These are phyloP conservation scores for Lasioglossum zephyrum DNA, from an alignment of 2,888 invertebrate species.

Conservation along the genomic window DNA sequence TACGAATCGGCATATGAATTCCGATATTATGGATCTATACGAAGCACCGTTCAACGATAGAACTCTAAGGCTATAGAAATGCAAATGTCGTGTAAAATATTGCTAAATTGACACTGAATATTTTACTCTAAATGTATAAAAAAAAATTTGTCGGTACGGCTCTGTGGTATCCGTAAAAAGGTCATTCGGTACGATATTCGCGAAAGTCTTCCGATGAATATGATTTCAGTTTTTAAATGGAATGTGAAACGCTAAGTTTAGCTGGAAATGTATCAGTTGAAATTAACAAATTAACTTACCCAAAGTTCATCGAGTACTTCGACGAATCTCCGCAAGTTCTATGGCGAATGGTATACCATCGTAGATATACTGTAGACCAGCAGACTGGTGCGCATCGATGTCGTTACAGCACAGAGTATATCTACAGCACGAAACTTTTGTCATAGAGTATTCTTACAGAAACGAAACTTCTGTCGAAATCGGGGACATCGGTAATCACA, in stretches of 20 bases:
- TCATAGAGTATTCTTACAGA: not conserved
- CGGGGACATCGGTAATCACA: not conserved
- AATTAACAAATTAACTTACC: slow-evolving; percentile 68
- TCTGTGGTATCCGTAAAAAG: slow-evolving; percentile 59
- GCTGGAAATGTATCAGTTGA: not conserved
- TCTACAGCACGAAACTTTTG: not conserved
- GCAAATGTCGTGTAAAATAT: slow-evolving; percentile 20
- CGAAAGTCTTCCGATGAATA: slow-evolving; percentile 19
- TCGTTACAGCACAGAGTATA: slow-evolving; percentile 31
- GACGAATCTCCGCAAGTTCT: slow-evolving; percentile 61
- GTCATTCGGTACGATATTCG: slow-evolving; percentile 45
- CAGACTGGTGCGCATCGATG: slow-evolving; percentile 39
- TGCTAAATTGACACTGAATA: slow-evolving; percentile 55
- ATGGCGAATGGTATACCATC: slow-evolving; percentile 66
- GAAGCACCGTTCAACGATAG: not conserved
- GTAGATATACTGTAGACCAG: slow-evolving; percentile 42
- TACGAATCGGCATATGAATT: slow-evolving; percentile 24
- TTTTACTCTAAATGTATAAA: slow-evolving; percentile 45
- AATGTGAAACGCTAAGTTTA: not conserved
- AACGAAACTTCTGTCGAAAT: not conserved
- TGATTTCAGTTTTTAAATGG: not conserved
- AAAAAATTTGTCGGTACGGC: slow-evolving; percentile 61
- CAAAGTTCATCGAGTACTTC: slow-evolving; percentile 69
- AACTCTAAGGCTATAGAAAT: not conserved
- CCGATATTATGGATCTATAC: not conserved